phyloP scores from a whole-genome alignment of 2,113 vertebrate species.

The Sorex fumeus region DNA sequence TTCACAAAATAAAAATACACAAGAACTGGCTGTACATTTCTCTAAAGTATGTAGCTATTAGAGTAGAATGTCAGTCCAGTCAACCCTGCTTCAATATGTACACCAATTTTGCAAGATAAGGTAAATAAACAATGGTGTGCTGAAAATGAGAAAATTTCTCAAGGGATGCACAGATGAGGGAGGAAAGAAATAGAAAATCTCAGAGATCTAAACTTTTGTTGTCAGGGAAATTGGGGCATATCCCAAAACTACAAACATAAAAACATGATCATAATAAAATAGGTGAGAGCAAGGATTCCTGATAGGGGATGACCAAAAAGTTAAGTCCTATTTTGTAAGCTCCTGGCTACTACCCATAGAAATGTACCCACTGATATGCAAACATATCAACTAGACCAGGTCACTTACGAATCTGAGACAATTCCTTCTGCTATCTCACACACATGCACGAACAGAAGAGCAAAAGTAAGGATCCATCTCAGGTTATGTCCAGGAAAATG shows the following conservation, averaged over 20 bases:
- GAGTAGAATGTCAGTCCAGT: not conserved
- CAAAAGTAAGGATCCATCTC: conserved; percentile 98
- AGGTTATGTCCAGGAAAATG: conserved; percentile 99
- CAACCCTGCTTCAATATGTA: not conserved
- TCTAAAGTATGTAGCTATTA: not conserved
- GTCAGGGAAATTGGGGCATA: not conserved
- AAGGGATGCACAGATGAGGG: not conserved
- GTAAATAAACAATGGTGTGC: not conserved
- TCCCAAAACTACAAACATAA: not conserved
- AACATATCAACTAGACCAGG: not conserved
- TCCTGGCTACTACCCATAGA: not conserved
- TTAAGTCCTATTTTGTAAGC: not conserved
- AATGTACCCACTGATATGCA: not conserved
- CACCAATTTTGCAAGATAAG: not conserved
- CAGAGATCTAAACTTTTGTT: not conserved
- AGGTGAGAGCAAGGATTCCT: not conserved
- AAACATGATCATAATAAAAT: not conserved
- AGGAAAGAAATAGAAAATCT: conserved; percentile 11
- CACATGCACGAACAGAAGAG: conserved; percentile 96
- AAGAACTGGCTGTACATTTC: not conserved
- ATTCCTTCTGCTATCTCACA: conserved; percentile 99
- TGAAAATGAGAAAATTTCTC: conserved; percentile 37
- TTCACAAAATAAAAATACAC: conserved; percentile 38
- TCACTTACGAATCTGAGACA: conserved; percentile 94
- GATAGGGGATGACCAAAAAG: not conserved